Evolutionary conservation across 1,140 invertebrate species (phyloP), one percentile per base, ranked within the genome.

Genomic region (Calliphora vicina): DNA sequence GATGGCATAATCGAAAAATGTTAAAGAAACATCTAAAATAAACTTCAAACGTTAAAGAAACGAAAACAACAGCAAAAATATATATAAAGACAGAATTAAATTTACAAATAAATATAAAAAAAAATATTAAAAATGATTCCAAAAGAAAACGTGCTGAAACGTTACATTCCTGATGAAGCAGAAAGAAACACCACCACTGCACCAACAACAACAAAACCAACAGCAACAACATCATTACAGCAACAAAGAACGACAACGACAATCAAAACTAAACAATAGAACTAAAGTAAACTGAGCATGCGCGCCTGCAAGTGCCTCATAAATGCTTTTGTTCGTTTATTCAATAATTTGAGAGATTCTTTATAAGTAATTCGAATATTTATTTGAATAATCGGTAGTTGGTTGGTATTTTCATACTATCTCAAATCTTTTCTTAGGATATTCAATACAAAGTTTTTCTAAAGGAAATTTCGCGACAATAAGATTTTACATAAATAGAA

Each of bases 41-140:
- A 23, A 67, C 57, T 20, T 23, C n/a, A 6, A 67, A 67, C 23
- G n/a, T 20, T 5, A 67, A 57, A 57, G 50, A 15, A 57, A 35
- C 35, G 10, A n/a, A 17, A 57, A 57, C 15, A 15, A 57, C 15
- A 57, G n/a, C 50, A 57, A 57, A 57, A 57, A 57, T 35, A 35
- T 35, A 2, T 35, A 35, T 8, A 35, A 35, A 8, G 35, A 35
- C 35, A 35, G 35, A 35, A 35, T 35, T 35, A 35, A 35, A 35
- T 35, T 17, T 50, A 50, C 13, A 20, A 67, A 67, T 67, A 20
- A 67, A 67, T 23, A 35, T n/a, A 61, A 61, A 61, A 61, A 67
- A 67, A 67, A 67, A 67, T 67, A 67, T 67, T 23, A 67, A 67
- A 67, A 67, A 67, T 67, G 61, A 67, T 67, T 67, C 61, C 20